Base-by-base conservation (phyloP, 2,113 vertebrate species). In the Leuciscus idus region DNA sequence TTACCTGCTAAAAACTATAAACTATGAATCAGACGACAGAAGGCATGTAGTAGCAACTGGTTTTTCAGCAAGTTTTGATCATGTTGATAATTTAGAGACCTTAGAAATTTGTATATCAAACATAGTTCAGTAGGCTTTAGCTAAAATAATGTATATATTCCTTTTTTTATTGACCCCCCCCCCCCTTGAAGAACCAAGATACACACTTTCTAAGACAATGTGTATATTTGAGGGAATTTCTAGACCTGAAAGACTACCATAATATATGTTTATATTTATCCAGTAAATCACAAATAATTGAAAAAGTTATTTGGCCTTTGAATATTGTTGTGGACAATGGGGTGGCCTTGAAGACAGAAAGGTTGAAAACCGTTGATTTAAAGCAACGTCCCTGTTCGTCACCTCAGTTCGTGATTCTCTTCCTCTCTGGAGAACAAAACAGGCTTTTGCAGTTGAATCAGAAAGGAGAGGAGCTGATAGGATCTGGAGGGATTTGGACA, bases 351-450 rank as follows among this genome's bases (percentile, higher is more conserved):
- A 15, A 68, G 28, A 15, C 77, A 28, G 23, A 78, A 61, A 19
- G 21, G 62, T 39, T 78, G 33, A 62, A 55, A 74, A 57, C 4
- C 1, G 48, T 36, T 9, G 11, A 7, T 57, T 84, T 59, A 46
- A 76, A 48, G 36, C 43, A 33, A 1, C 13, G 0, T 26, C 12
- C 12, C 57, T 66, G 11, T 84, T 86, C 6, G 17, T 46, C 64
- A 61, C 68, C 26, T 74, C 26, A 23, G 21, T 36, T 9, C n/a
- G 17, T 73, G 46, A 3, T 13, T 12, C 46, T 52, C 15, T 77
- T 61, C 3, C 26, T 83, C 57, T 50, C 62, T 80, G n/a, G 12
- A 64, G 66, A 87, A 88, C 88, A 88, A 83, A 85, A 72, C 85
- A 46, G 7, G 48, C 86, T 79, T 86, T 84, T 88, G 39, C 81